Conservation (phyloP, 2,888 invertebrate species). For the Pyrgus malvae region DNA sequence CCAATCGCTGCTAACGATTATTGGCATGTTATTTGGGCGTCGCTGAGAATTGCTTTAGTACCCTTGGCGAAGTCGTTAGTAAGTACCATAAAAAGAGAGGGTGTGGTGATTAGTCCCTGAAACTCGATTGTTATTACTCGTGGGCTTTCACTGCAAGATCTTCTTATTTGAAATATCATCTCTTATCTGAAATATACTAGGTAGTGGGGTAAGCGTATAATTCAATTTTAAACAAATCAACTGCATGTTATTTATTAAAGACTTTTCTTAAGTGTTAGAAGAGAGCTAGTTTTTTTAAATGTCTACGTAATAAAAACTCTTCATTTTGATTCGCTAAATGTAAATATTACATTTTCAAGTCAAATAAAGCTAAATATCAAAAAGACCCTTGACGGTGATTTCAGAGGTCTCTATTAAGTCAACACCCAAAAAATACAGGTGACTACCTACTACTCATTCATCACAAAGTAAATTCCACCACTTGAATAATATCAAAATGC, state of each 20-base stretch:
- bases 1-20: conserved; percentile 85
- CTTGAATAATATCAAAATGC: conserved; percentile 62
- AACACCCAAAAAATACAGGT: conserved; percentile 35
- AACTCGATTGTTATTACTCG: conserved; percentile 10
- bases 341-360: conserved; percentile 21
- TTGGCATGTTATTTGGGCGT: conserved; percentile 84
- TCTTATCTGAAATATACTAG: too few species aligned
- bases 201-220: too few species aligned
- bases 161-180: neutral
- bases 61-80: conserved; percentile 73
- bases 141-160: neutral
- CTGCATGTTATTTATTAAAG: too few species aligned
- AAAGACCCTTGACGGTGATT: conserved; percentile 14
- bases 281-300: too few species aligned
- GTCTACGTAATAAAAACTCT: too few species aligned
- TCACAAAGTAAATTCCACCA: conserved; percentile 45
- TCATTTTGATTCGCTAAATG: conserved; percentile 3
- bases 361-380: conserved; percentile 1
- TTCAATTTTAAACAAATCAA: too few species aligned
- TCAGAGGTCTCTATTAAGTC: conserved; percentile 21
- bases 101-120: conserved; percentile 52
- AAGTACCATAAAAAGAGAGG: conserved; percentile 71
- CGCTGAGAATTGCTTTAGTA: conserved; percentile 79
- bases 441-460: conserved; percentile 44
- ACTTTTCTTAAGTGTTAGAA: too few species aligned